Evolutionary conservation across 2,113 vertebrate species (phyloP).

Genomic region (Planiliza haematocheilus): DNA sequence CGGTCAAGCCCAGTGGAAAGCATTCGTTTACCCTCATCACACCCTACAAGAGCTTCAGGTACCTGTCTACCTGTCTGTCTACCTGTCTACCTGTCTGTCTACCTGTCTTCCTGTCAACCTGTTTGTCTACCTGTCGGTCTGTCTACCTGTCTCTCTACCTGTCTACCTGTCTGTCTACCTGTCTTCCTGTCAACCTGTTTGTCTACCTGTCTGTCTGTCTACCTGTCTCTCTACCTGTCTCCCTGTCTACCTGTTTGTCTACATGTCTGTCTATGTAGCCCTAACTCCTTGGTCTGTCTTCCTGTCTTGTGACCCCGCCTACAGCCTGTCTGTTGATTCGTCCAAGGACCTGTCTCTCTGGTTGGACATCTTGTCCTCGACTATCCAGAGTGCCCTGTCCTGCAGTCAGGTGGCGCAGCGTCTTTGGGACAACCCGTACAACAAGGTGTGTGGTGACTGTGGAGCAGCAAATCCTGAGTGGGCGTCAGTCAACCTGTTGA

Average conservation of each 20-base stretch:
- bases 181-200: constrained; percentile 37
- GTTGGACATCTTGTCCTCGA: constrained; percentile 67
- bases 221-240: constrained; percentile 4
- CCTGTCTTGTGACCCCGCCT: background rate
- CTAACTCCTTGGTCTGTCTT: background rate
- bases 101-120: constrained; percentile 10
- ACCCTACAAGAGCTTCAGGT: constrained; percentile 84
- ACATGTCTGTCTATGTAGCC: too few relatives aligned
- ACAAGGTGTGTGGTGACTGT: constrained; percentile 84
- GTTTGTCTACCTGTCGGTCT: background rate
- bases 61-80: constrained; percentile 6
- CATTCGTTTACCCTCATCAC: constrained; percentile 80
- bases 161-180: too few relatives aligned
- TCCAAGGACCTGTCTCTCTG: constrained; percentile 73
- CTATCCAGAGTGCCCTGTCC: constrained; percentile 79
- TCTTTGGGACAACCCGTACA: constrained; percentile 79
- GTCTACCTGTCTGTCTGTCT: constrained; percentile 10
- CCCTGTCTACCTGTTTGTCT: background rate
- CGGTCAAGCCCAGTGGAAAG: constrained; percentile 71
- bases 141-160: background rate
- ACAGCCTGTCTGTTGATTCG: constrained; percentile 75
- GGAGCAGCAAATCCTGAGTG: constrained; percentile 80
- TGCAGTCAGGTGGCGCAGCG: constrained; percentile 80
- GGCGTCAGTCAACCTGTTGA: constrained; percentile 84
- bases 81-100: background rate